Conservation (phyloP, 2,113 vertebrate genomes). For the Pitta sordida region DNA sequence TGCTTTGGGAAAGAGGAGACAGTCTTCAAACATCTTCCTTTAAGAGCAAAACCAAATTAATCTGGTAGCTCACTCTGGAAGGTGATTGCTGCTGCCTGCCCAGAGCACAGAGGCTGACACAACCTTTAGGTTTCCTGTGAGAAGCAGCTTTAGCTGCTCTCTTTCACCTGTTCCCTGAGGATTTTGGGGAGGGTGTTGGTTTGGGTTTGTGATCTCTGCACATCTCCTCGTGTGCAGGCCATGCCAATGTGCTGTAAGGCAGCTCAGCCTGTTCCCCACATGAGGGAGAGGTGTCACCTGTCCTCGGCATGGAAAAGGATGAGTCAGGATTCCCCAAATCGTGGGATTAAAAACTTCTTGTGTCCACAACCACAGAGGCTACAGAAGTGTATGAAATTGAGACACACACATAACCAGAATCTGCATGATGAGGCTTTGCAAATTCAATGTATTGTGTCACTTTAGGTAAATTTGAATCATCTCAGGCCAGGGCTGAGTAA, state of each 20-base stretch:
- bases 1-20: neutral
- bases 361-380: neutral
- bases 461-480: neutral
- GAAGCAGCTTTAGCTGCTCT: neutral
- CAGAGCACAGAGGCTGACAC: neutral
- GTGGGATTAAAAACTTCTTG: neutral
- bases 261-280: rapidly evolving
- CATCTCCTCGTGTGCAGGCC: neutral
- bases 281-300: neutral
- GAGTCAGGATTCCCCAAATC: neutral
- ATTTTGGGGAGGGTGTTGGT: neutral
- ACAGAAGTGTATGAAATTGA: neutral
- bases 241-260: neutral
- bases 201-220: neutral
- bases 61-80: neutral
- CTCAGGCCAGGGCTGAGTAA: neutral
- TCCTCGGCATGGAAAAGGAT: neutral
- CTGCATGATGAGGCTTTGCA: neutral
- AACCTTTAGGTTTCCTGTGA: neutral
- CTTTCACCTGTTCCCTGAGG: neutral
- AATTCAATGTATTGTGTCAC: neutral
- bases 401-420: neutral
- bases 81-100: neutral
- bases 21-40: neutral
- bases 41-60: neutral